phyloP scores from a whole-genome alignment of 2,113 vertebrate species.

The Athene noctua region DNA sequence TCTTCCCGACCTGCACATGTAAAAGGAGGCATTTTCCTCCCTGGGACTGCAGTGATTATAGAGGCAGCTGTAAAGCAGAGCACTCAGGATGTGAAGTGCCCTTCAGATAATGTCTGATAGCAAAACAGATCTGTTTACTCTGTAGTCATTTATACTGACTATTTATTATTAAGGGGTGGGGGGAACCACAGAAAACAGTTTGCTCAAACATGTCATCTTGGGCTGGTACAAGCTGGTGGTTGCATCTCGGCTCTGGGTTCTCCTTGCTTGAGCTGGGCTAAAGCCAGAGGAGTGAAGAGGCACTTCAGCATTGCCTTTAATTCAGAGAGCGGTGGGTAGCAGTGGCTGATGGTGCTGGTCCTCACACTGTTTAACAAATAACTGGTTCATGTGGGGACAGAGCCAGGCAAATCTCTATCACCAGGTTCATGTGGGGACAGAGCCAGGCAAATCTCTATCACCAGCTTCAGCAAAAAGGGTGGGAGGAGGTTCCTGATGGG shows the following conservation, averaged over 20 bases:
- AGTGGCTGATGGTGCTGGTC: rapidly evolving
- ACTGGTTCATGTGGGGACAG: not conserved
- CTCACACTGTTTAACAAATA: not conserved
- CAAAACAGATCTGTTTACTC: slow-evolving; percentile 47
- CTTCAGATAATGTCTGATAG: slow-evolving; percentile 57
- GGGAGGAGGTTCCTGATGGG: not conserved
- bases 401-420: not conserved
- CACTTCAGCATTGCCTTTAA: not conserved
- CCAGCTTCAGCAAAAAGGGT: not conserved
- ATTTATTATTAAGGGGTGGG: not conserved
- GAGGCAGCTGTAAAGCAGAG: slow-evolving; percentile 32
- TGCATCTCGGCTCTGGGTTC: not conserved
- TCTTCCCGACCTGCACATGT: not conserved
- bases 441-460: not conserved
- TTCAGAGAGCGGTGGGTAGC: not conserved
- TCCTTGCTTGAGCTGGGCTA: not conserved
- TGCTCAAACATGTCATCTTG: not conserved
- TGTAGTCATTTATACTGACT: not conserved
- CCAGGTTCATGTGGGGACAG: not conserved
- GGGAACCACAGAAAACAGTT: not conserved
- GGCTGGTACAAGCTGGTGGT: not conserved
- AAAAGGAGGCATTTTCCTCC: not conserved
- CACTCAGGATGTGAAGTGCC: slow-evolving; percentile 42
- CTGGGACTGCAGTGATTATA: slow-evolving; percentile 32
- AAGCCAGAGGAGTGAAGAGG: not conserved